Base-by-base conservation (phyloP, 2,888 invertebrate genomes). In the Eilema caniola region DNA sequence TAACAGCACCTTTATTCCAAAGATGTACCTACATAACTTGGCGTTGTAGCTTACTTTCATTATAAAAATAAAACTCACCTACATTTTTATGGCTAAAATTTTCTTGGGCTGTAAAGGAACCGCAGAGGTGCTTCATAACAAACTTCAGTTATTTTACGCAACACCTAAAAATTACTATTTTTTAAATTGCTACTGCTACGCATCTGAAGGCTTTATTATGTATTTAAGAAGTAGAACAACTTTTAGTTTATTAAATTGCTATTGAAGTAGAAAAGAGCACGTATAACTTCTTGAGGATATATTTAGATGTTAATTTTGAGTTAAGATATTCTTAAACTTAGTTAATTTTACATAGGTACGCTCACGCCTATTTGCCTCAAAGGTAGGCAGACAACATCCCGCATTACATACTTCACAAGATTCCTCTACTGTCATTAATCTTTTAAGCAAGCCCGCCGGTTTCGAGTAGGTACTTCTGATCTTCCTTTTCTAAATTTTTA, bases 31-130 rank as follows among this genome's bases (percentile, higher is more conserved):
- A 12, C 5, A 24, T 23, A 59, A 59, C 25, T 24, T 5, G 25
- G 25, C 5, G 25, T 59, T 59, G 47, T 47, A 47, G 47, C 47
- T 20, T 47, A 47, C 47, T 47, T 20, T 20, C 47, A 20, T 47
- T 20, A 7, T 47, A 61, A 37, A 61, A 68, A 60, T 61, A 68
- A 47, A 63, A 63, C 28, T 53, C 53, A 37, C 41, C 33, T 23
- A 37, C n/a, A 62, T 62, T 62, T 23, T 37, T 5, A 37, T 24
- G 10, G 33, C 14, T 14, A 24, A 37, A 33, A 62, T 37, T 62
- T 62, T 62, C 37, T 62, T 37, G 3, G 59, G 59, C 25, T 56
- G 7, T 24, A 25, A 59, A 59, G 59, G 25, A 14, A 25, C 59
- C 24, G 16, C 24, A 11, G 59, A 2, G 59, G 24, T 59, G 25